phyloP scores from a whole-genome alignment of 2,888 invertebrate species.

The Ormyrus pomaceus region DNA sequence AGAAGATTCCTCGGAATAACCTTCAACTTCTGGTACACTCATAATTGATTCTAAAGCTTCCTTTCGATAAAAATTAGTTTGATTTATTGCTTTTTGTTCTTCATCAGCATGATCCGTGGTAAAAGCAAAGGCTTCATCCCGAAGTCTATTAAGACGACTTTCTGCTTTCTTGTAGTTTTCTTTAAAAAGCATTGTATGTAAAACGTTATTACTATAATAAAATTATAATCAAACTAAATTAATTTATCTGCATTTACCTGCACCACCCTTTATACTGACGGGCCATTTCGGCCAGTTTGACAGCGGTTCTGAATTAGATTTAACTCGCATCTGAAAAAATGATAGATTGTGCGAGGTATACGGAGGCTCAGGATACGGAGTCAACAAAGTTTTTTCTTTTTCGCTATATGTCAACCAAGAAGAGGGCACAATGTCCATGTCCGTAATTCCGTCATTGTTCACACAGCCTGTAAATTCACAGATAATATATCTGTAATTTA shows the following conservation, averaged over 20 bases:
- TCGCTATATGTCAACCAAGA: neutral
- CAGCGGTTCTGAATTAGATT: neutral
- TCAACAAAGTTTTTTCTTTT: neutral
- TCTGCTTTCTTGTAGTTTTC: neutral
- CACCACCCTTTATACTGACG: neutral
- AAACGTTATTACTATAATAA: no score
- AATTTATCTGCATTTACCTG: neutral
- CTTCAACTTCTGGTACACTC: neutral
- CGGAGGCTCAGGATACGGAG: neutral
- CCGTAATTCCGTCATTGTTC: neutral
- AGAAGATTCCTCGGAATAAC: neutral
- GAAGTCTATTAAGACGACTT: neutral
- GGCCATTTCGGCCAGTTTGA: neutral
- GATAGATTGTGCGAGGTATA: neutral
- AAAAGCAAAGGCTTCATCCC: neutral
- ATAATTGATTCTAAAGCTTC: neutral
- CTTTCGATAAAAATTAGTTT: neutral
- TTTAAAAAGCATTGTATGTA: no score
- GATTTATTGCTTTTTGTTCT: neutral
- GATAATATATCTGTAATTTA: neutral
- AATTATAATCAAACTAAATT: neutral
- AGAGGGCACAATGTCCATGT: neutral
- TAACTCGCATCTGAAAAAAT: neutral
- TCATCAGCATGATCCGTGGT: neutral
- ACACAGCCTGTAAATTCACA: neutral